A percentile compares a stretch with the other conserved stretches of the same genome.
Conservation (phyloP, 2,113 vertebrate species). For the Campylomormyrus numenius region DNA sequence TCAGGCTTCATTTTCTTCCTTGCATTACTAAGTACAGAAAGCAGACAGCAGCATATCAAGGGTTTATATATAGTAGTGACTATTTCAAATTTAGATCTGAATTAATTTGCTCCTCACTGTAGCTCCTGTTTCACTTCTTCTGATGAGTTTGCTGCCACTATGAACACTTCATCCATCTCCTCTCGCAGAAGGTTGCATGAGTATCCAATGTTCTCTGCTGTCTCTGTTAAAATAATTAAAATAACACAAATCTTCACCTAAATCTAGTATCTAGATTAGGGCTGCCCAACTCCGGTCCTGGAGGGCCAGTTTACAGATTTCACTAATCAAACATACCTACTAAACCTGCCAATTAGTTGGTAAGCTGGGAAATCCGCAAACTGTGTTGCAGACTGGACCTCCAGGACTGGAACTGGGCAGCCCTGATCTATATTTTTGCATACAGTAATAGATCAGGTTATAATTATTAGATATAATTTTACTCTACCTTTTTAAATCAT, state of each 20-base stretch:
- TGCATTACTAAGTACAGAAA: constrained; percentile 47
- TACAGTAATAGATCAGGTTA: background rate
- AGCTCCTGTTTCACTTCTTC: constrained; percentile 65
- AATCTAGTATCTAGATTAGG: background rate
- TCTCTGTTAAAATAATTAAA: constrained; percentile 55
- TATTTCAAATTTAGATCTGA: background rate
- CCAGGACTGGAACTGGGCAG: background rate
- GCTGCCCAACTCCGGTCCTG: background rate
- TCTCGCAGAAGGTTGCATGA: constrained; percentile 72
- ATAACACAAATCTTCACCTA: background rate
- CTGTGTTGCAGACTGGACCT: background rate
- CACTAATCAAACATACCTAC: background rate
- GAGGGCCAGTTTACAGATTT: background rate
- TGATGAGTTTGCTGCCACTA: constrained; percentile 56
- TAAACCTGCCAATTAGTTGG: background rate
- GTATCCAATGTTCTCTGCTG: constrained; percentile 73
- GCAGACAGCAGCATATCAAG: background rate
- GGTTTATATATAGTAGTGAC: background rate
- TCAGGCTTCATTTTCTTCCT: constrained; percentile 54
- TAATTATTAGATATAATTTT: background rate
- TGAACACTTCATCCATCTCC: constrained; percentile 70
- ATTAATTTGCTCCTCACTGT: constrained; percentile 46
- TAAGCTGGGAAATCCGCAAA: background rate
- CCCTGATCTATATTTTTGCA: background rate
- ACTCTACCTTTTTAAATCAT: background rate